These are phyloP conservation scores for Abrostola triplasia DNA, from an alignment of 2,888 invertebrate species.

Conservation along the genomic window DNA sequence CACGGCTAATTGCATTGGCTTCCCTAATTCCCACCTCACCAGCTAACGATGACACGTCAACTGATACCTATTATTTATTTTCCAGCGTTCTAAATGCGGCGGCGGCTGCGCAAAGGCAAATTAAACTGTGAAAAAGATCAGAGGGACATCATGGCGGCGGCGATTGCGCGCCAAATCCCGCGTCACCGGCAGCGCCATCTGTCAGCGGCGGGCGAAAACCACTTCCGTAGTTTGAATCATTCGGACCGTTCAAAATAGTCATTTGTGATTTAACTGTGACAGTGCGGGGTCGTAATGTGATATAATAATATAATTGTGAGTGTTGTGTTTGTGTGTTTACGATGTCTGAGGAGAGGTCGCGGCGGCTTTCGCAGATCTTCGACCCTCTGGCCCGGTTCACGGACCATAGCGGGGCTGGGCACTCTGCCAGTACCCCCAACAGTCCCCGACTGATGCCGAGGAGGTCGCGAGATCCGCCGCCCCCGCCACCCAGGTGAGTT, in stretches of 20 bases:
- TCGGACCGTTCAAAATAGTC: slow-evolving; percentile 81
- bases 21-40: slow-evolving; percentile 72
- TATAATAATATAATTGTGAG: slow-evolving; percentile 66
- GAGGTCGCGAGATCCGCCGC: slow-evolving; percentile 83
- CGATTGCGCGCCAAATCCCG: slow-evolving; percentile 79
- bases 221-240: slow-evolving; percentile 77
- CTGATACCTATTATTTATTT: slow-evolving; percentile 79
- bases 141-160: slow-evolving; percentile 78
- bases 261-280: slow-evolving; percentile 76
- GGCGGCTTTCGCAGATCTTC: slow-evolving; percentile 94
- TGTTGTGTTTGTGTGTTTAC: slow-evolving; percentile 76
- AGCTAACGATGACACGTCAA: slow-evolving; percentile 62
- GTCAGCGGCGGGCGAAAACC: slow-evolving; percentile 64
- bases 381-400: slow-evolving; percentile 93
- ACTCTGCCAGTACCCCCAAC: slow-evolving; percentile 90
- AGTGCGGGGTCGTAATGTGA: slow-evolving; percentile 80
- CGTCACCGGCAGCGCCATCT: slow-evolving; percentile 77
- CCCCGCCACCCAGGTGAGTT: slow-evolving; percentile 84
- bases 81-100: slow-evolving; percentile 81
- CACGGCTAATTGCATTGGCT: slow-evolving; percentile 77
- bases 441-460: slow-evolving; percentile 92
- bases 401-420: slow-evolving; percentile 89
- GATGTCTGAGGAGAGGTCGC: slow-evolving; percentile 91
- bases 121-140: slow-evolving; percentile 82
- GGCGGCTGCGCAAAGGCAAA: slow-evolving; percentile 66